Evolutionary conservation across 2,888 invertebrate genomes (phyloP), one percentile per base, ranked within the genome.

Genomic region (Cistogaster globosa): DNA sequence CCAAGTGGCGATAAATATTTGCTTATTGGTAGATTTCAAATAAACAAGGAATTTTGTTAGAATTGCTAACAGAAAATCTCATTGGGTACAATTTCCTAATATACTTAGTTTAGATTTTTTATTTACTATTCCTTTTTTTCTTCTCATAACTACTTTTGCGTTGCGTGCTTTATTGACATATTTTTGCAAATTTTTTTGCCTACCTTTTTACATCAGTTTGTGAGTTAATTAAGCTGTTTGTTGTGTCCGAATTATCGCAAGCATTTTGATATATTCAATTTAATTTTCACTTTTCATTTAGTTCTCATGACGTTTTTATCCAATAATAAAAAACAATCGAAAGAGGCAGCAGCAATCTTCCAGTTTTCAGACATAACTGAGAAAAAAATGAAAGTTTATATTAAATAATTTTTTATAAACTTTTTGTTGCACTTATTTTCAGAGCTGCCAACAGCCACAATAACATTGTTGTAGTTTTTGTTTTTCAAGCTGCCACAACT

Each of bases 321-420:
- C 42, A 67, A 82, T 67, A 84, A 60, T 60, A 69, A 68, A 67
- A 75, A 80, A 22, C 51, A 57, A 57, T 67, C 26, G 38, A 48
- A 42, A 76, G 45, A 68, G n/a, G 45, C 36, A 36, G 8, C 60
- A 63, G 76, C 75, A 75, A 72, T 75, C 72, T 65, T 58, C 63
- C 71, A 78, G 74, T 77, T 72, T 67, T 62, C 63, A 78, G 77
- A 72, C 78, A 75, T 80, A 55, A 68, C 81, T 72, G 71, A 71
- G 75, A 76, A 77, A 79, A 86, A 87, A 87, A 85, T 81, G 83
- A 87, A 86, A 86, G 84, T 87, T 87, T 76, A 36, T 76, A 45
- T 69, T n/a, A 18, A 60, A 68, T 53, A 51, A 67, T 60, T 60
- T 51, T 48, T 12, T 36, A 62, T 67, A 38, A n/a, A 1, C 5